Conservation (phyloP, 2,888 invertebrate genomes). For the Phymatocera aterrima region DNA sequence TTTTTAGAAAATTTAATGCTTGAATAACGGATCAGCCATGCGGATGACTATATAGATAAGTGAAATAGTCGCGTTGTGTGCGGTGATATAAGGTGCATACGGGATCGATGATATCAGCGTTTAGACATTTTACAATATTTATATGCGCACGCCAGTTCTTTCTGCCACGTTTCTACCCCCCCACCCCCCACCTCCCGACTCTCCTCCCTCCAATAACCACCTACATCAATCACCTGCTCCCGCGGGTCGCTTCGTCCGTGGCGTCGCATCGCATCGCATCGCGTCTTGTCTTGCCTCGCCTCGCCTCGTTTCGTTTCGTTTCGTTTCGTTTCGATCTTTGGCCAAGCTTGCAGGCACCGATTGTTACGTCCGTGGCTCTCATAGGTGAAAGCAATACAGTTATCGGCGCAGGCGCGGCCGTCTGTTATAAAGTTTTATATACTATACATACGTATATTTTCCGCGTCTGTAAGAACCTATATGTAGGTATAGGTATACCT, state of each 20-base stretch:
- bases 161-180: conserved; percentile 39
- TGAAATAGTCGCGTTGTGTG: not conserved
- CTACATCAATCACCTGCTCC: conserved; percentile 42
- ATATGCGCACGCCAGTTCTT: conserved; percentile 23
- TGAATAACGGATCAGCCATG: not conserved
- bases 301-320: too few species aligned
- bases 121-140: conserved; percentile 41
- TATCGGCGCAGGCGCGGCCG: conserved; percentile 10
- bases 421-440: not conserved
- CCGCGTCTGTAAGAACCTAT: not conserved
- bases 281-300: too few species aligned
- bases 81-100: not conserved
- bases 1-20: conserved; percentile 18
- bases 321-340: conserved; percentile 37
- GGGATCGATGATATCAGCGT: conserved; percentile 35
- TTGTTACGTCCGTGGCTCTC: conserved; percentile 7
- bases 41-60: conserved; percentile 15
- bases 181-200: conserved; percentile 26
- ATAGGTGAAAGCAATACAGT: conserved; percentile 31
- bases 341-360: conserved; percentile 26
- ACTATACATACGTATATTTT: not conserved
- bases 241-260: not conserved
- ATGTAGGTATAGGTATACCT: too few species aligned
- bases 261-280: conserved; percentile 15
- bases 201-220: conserved; percentile 43